These are phyloP conservation scores for Neomonachus schauinslandi DNA, from an alignment of 2,113 vertebrate genomes.

Conservation along the genomic window DNA sequence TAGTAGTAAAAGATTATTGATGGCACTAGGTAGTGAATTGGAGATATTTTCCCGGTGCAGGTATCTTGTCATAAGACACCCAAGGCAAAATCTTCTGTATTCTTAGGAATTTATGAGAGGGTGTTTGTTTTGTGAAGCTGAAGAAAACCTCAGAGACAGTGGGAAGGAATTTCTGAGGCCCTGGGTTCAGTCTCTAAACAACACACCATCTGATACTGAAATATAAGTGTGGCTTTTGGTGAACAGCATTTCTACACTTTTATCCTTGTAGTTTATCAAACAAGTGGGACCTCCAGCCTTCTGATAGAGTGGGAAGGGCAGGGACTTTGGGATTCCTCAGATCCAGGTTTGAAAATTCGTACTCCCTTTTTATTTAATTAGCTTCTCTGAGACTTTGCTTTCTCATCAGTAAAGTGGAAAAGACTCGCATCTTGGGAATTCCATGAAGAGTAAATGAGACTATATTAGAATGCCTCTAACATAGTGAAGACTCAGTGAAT, in stretches of 20 bases:
- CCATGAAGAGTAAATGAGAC: background rate
- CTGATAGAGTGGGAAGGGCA: background rate
- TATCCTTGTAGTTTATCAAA: background rate
- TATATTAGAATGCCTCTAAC: background rate
- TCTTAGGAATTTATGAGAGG: background rate
- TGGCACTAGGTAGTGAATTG: background rate
- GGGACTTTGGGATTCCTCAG: background rate
- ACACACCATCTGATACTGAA: background rate
- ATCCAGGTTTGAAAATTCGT: background rate
- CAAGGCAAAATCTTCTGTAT: background rate
- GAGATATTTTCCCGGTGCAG: background rate
- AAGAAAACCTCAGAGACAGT: background rate
- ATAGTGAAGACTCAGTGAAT: background rate
- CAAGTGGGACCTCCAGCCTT: background rate
- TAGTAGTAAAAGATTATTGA: background rate
- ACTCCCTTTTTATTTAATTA: conserved; percentile 15
- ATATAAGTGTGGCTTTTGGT: background rate
- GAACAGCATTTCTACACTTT: background rate
- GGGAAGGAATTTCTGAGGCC: background rate
- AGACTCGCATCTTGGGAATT: background rate
- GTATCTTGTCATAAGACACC: background rate
- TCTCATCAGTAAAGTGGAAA: background rate
- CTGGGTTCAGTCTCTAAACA: background rate
- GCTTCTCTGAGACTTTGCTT: conserved; percentile 20
- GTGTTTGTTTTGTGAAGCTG: background rate